These are phyloP conservation scores for Proterorhinus semilunaris DNA, from an alignment of 2,113 vertebrate species.

Conservation along the genomic window DNA sequence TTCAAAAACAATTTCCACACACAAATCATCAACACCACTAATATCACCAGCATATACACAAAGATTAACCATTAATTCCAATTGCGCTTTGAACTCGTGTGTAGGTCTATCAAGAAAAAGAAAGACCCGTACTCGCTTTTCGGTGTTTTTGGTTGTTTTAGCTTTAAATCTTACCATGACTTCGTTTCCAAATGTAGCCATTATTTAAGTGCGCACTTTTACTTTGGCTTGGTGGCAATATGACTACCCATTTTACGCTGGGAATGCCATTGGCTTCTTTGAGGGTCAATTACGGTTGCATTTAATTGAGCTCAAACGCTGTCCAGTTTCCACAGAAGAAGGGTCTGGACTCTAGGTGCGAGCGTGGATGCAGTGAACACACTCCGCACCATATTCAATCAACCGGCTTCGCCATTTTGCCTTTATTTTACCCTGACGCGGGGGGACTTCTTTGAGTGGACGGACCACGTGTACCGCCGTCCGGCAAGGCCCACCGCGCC, in stretches of 20 bases:
- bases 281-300: not conserved
- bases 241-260: slow-evolving; percentile 35
- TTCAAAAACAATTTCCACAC: not conserved
- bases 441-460: slow-evolving; percentile 49
- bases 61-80: too few relatives aligned
- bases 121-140: too few relatives aligned
- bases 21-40: not conserved
- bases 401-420: slow-evolving; percentile 72
- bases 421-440: slow-evolving; percentile 64
- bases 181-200: not conserved
- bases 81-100: too few relatives aligned
- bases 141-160: too few relatives aligned
- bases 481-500: slow-evolving; percentile 26
- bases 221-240: not conserved
- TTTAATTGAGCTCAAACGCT: not conserved
- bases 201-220: not conserved
- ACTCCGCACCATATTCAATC: slow-evolving; percentile 13
- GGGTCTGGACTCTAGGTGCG: not conserved
- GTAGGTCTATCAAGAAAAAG: too few relatives aligned
- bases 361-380: not conserved
- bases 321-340: not conserved
- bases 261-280: not conserved
- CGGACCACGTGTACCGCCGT: slow-evolving; percentile 62
- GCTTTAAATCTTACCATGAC: not conserved
- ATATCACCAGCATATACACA: too few relatives aligned